These are phyloP conservation scores for Exaiptasia diaphana DNA, from an alignment of 64 coral and sea anemone species.

Conservation along the genomic window DNA sequence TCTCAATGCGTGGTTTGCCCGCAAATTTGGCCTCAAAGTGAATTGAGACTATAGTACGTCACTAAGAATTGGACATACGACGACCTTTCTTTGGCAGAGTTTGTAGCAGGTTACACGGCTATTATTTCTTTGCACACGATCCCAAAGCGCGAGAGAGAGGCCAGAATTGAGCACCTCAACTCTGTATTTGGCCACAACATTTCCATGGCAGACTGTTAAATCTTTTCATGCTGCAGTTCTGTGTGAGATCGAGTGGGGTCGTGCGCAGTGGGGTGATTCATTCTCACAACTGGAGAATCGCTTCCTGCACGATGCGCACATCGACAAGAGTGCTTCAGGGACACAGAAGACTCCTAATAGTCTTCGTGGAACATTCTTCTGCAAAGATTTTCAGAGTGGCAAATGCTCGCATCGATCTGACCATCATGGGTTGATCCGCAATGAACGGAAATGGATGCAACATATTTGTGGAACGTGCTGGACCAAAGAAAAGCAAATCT, in stretches of 20 bases:
- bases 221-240: background rate
- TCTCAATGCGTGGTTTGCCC: background rate
- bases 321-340: background rate
- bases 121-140: background rate
- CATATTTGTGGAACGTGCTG: conserved; percentile 30
- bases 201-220: background rate
- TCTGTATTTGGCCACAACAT: conserved; percentile 1
- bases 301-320: background rate
- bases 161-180: conserved; percentile 1
- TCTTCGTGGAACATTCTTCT: background rate
- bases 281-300: background rate
- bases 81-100: background rate
- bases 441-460: background rate
- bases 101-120: background rate
- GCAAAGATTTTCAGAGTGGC: background rate
- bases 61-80: background rate
- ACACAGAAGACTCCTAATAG: background rate
- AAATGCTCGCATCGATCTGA: background rate
- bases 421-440: background rate
- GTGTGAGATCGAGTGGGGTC: conserved; percentile 5
- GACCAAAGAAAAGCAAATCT: background rate
- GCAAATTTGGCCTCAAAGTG: conserved; percentile 12
- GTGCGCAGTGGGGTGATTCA: background rate
- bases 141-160: background rate
- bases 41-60: background rate